A percentile compares a stretch with the other conserved stretches of the same genome.
Conservation (phyloP, 1,140 invertebrate species). For the Phymastichus coffea region DNA sequence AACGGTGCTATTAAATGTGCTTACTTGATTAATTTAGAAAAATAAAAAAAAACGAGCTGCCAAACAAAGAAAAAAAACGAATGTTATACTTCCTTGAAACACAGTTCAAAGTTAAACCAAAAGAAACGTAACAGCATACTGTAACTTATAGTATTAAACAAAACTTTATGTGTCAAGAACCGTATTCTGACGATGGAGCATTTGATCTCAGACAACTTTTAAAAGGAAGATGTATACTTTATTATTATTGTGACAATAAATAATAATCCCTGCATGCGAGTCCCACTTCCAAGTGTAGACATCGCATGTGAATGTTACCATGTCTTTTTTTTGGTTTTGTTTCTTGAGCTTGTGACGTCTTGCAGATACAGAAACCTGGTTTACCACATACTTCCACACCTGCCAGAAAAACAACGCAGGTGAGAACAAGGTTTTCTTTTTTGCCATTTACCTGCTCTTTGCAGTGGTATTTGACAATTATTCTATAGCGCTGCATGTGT, state of each 20-base stretch:
- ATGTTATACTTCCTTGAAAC: no score
- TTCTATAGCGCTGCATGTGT: not conserved
- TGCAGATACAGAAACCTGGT: slow-evolving; percentile 48
- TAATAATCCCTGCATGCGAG: slow-evolving; percentile 17
- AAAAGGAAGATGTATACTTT: slow-evolving; percentile 9
- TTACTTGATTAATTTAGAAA: no score
- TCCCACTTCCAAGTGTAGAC: not conserved
- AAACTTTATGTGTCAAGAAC: no score
- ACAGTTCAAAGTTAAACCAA: no score
- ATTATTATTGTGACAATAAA: not conserved
- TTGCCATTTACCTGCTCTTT: not conserved
- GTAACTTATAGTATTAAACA: no score
- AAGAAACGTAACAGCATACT: no score
- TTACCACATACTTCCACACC: slow-evolving; percentile 43
- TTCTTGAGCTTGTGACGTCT: slow-evolving; percentile 40
- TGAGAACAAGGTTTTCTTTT: slow-evolving; percentile 39
- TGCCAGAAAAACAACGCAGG: slow-evolving; percentile 50
- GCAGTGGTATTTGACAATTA: not conserved
- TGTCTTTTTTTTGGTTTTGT: slow-evolving; percentile 22
- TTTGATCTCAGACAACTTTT: no score
- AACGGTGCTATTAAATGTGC: no score
- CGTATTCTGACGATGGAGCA: no score
- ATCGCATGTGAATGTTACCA: slow-evolving; percentile 31
- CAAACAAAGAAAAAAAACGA: no score
- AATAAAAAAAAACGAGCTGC: no score